Evolutionary conservation across 92 coral and sea anemone genomes (phyloP), one percentile per base, ranked within the genome.

Genomic region (Galaxea fascicularis): DNA sequence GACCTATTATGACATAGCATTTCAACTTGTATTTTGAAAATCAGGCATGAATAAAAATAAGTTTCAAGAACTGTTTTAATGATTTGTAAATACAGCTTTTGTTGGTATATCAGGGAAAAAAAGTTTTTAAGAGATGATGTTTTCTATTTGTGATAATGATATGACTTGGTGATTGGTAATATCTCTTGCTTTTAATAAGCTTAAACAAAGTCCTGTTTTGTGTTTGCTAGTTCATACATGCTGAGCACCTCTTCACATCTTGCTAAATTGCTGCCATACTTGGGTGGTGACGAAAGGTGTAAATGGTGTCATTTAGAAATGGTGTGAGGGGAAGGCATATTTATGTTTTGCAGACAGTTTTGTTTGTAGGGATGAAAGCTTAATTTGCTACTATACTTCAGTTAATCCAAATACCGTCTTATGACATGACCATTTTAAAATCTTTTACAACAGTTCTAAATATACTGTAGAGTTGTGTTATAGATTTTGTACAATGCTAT

Each of bases 121-220:
- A 30, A 29, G 39, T 28, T 63, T 22, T 27, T 13, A 53, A 63
- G 24, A 9, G 15, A 63, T 8, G 13, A 15, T 13, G 4, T 29
- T 10, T 16, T 28, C 10, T 56, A 49, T 49, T 49, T 1, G 18
- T 14, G 25, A 8, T 20, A 17, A 17, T 4, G 15, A 53, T 8
- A 53, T 58, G 20, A n/a, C 3, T 58, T 8, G 9, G 25, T 17
- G 9, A 10, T 26, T 64, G 16, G n/a, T 21, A 54, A 73, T 15
- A 45, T 73, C 78, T 73, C 58, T n/a, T 71, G 53, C 20, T 71
- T 39, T 1, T 58, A 44, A 44, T 71, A 30, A 30, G 28, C 53
- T 71, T 71, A 21, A 63, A 63, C 31, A 24, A 63, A 56, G 28
- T 31, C 31, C 21, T 28, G 46, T 28, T 16, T 10, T 18, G 26